Percentiles rank a stretch among this genome's conserved stretches.
These are phyloP conservation scores for Spinus olivaceus DNA, from an alignment of 2,797 vertebrate genomes.

Conservation along the genomic window DNA sequence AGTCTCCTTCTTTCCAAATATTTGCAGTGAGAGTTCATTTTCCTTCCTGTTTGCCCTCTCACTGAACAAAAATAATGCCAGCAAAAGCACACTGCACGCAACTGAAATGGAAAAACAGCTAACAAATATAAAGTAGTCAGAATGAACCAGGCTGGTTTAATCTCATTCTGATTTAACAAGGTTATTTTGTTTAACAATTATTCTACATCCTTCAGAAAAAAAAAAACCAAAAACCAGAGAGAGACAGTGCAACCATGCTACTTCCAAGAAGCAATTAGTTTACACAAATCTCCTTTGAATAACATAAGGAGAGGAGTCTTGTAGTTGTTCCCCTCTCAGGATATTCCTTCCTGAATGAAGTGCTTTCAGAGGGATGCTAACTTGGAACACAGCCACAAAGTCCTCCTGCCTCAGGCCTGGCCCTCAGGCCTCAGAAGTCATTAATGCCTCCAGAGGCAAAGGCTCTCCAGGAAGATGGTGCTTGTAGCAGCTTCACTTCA, in stretches of 20 bases:
- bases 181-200: neutral
- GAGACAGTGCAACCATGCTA: neutral
- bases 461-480: neutral
- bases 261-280: neutral
- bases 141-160: neutral
- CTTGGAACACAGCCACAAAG: neutral
- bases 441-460: neutral
- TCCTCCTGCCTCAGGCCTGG: neutral
- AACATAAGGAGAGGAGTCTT: neutral
- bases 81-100: neutral
- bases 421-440: neutral
- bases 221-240: neutral
- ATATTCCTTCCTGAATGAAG: neutral
- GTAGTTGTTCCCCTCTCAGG: neutral
- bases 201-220: neutral
- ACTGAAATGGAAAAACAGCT: neutral
- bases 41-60: neutral
- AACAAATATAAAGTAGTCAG: neutral
- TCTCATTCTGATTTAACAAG: slow-evolving; percentile 3
- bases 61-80: neutral
- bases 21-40: neutral
- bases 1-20: neutral
- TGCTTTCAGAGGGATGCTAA: neutral
- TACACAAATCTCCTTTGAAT: neutral
- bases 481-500: neutral